A percentile compares a stretch with the other conserved stretches of the same genome.
Conservation (phyloP, 2,113 vertebrate species). For the Oxyruncus cristatus region DNA sequence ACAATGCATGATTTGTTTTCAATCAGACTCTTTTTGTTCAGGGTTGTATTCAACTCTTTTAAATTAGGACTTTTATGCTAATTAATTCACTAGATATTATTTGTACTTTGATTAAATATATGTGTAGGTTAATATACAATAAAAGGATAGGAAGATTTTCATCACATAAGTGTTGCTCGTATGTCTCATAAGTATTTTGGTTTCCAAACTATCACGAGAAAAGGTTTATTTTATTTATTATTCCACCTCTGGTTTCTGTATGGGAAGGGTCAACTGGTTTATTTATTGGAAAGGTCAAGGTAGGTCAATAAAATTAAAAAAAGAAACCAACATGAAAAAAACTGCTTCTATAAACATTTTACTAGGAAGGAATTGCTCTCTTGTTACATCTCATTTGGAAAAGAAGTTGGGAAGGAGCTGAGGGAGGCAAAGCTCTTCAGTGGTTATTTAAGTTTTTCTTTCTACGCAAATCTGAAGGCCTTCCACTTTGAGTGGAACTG, state of each 20-base stretch:
- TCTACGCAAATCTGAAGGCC: neutral
- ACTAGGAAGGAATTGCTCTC: neutral
- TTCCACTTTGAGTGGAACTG: neutral
- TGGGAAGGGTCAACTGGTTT: neutral
- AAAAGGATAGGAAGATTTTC: neutral
- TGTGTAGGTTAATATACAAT: neutral
- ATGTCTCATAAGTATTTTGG: neutral
- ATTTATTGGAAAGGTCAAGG: neutral
- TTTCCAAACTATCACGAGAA: neutral
- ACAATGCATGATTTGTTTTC: neutral
- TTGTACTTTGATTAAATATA: neutral
- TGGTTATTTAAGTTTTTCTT: neutral
- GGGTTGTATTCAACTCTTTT: neutral
- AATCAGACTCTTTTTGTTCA: neutral
- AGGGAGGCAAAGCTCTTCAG: neutral
- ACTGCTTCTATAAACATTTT: neutral
- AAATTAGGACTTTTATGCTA: neutral
- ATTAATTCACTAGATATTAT: neutral
- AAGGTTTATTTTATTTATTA: neutral
- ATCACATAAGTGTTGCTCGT: rapidly evolving
- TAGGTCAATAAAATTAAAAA: neutral
- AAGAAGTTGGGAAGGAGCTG: neutral
- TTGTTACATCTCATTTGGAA: neutral
- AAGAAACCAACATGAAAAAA: neutral
- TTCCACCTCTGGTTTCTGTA: neutral